Conservation (phyloP, 2,113 vertebrate genomes). For the Prionailurus bengalensis region DNA sequence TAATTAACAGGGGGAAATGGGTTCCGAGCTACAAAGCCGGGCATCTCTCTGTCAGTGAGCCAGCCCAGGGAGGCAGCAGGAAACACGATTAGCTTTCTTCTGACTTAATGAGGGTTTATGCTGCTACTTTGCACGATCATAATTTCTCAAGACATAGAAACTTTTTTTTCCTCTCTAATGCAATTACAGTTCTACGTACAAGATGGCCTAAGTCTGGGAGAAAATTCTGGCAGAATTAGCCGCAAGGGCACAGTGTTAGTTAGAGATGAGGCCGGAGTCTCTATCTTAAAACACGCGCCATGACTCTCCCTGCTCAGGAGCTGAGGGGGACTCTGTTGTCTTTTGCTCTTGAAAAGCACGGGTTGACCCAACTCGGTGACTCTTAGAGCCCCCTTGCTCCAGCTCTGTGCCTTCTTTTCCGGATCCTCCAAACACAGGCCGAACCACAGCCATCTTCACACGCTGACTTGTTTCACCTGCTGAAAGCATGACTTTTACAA, state of each 20-base stretch:
- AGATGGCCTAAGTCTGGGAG: conserved; percentile 3
- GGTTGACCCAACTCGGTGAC: background rate
- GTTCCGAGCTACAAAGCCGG: background rate
- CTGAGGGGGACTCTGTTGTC: background rate
- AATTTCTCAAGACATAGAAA: conserved; percentile 68
- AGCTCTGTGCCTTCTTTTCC: background rate
- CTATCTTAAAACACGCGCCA: accelerated
- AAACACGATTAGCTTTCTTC: conserved; percentile 17
- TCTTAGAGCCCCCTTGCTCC: background rate
- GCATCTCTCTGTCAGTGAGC: background rate
- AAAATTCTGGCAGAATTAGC: background rate
- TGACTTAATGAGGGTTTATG: conserved; percentile 32
- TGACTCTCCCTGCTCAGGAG: background rate
- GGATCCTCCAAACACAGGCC: background rate
- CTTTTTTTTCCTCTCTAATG: background rate
- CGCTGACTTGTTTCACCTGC: background rate
- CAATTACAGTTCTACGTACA: conserved; percentile 8
- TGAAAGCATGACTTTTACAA: background rate
- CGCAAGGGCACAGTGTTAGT: background rate
- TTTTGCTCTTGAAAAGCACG: background rate
- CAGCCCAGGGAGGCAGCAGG: background rate
- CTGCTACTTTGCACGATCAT: conserved; percentile 66
- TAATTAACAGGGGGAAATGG: conserved; percentile 53
- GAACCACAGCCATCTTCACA: accelerated
- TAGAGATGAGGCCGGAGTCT: background rate